phyloP scores from a whole-genome alignment of 2,888 invertebrate species.

The Epirrhoe tristata region DNA sequence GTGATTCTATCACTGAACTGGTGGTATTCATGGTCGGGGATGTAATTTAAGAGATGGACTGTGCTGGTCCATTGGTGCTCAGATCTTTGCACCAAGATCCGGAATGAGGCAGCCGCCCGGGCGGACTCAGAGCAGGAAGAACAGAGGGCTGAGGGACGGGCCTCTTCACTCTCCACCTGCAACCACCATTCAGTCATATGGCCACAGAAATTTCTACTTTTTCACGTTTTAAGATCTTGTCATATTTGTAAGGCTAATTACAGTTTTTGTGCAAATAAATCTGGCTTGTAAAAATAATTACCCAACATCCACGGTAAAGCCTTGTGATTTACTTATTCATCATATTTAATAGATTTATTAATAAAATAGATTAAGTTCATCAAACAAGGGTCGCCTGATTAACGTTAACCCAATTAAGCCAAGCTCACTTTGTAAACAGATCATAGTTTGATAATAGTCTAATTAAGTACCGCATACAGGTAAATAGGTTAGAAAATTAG shows the following conservation, averaged over 20 bases:
- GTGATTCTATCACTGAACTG: slow-evolving; percentile 46
- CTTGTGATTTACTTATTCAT: too few species aligned
- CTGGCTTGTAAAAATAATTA: neutral
- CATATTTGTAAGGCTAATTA: slow-evolving; percentile 8
- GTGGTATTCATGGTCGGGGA: slow-evolving; percentile 48
- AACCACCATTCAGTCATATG: slow-evolving; percentile 73
- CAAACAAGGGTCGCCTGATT: too few species aligned
- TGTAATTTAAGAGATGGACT: slow-evolving; percentile 54
- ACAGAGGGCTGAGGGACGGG: slow-evolving; percentile 71
- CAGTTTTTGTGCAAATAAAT: neutral
- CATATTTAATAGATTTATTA: too few species aligned
- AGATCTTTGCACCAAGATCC: slow-evolving; percentile 60
- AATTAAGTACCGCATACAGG: too few species aligned
- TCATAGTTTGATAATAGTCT: neutral
- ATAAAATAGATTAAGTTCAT: too few species aligned
- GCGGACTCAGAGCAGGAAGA: slow-evolving; percentile 62
- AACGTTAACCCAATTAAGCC: too few species aligned
- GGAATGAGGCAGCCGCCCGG: slow-evolving; percentile 66
- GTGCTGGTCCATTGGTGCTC: slow-evolving; percentile 60
- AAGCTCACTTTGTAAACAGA: neutral
- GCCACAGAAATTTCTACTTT: slow-evolving; percentile 56
- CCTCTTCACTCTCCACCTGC: slow-evolving; percentile 69
- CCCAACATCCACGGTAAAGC: neutral
- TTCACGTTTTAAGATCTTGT: slow-evolving; percentile 1
- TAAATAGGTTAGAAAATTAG: neutral